Conservation (phyloP, 2,113 vertebrate species). For the Etheostoma spectabile region DNA sequence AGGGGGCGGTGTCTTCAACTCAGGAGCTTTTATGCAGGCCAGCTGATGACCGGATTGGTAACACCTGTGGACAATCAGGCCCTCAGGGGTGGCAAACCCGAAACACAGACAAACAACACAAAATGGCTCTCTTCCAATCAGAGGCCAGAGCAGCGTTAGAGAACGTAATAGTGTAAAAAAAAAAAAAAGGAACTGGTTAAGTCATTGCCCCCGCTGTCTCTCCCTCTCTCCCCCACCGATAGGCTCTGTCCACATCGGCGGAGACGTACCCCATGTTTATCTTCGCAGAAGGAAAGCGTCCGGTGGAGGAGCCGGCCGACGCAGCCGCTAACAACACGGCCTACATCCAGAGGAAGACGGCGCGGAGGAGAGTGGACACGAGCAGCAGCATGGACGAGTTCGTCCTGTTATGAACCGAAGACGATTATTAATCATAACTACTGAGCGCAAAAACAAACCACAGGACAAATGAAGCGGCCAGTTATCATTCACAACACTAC, state of each 20-base stretch:
- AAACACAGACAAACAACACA: too few species aligned
- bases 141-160: too few species aligned
- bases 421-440: not conserved
- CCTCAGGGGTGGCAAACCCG: too few species aligned
- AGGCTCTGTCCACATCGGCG: slow-evolving; percentile 85
- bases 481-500: slow-evolving; percentile 18
- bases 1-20: too few species aligned
- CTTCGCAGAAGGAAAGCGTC: slow-evolving; percentile 85
- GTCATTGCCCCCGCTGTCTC: not conserved
- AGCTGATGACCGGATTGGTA: too few species aligned
- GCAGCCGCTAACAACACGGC: slow-evolving; percentile 52
- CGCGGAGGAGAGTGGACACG: slow-evolving; percentile 61
- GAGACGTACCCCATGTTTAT: slow-evolving; percentile 92
- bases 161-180: too few species aligned
- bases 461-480: slow-evolving; percentile 2
- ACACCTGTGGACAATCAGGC: too few species aligned
- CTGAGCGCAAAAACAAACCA: not conserved
- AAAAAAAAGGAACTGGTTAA: too few species aligned
- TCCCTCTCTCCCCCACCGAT: slow-evolving; percentile 5
- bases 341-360: slow-evolving; percentile 41
- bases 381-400: slow-evolving; percentile 87
- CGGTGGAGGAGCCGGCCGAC: slow-evolving; percentile 68
- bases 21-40: too few species aligned
- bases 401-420: slow-evolving; percentile 85
- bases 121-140: too few species aligned